Conservation (phyloP, 92 coral and sea anemone genomes). For the Parazoanthus swiftii region DNA sequence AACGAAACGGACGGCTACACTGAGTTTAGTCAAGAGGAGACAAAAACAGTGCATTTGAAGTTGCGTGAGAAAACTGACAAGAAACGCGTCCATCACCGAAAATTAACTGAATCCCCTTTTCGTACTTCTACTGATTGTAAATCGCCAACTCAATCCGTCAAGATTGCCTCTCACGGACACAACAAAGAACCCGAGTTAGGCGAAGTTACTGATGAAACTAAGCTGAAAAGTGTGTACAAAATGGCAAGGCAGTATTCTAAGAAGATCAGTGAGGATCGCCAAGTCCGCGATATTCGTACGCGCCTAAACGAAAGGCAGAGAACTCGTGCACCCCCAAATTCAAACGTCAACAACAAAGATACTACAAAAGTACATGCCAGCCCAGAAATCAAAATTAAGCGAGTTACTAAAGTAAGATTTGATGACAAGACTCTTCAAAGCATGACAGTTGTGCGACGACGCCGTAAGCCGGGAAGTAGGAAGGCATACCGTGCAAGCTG, state of each 20-base stretch:
- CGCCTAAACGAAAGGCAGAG: constrained; percentile 33
- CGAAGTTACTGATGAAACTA: constrained; percentile 21
- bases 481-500: constrained; percentile 68
- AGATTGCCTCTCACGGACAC: background rate
- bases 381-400: constrained; percentile 73
- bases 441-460: constrained; percentile 60
- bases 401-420: constrained; percentile 76
- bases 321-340: background rate
- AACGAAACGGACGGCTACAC: background rate
- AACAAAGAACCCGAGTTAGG: constrained; percentile 16
- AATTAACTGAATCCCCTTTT: constrained; percentile 31
- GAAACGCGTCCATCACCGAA: background rate
- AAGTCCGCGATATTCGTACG: constrained; percentile 31
- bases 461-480: constrained; percentile 64
- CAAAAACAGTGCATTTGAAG: constrained; percentile 31
- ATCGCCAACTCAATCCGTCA: background rate
- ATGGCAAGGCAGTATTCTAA: constrained; percentile 79
- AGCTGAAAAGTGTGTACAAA: constrained; percentile 56
- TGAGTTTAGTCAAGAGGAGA: background rate
- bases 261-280: constrained; percentile 54
- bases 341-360: background rate
- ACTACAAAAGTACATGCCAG: constrained; percentile 43
- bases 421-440: constrained; percentile 57
- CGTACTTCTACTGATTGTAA: background rate
- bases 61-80: constrained; percentile 24